phyloP scores from a whole-genome alignment of 2,888 invertebrate genomes.

The Melanophora roralis region DNA sequence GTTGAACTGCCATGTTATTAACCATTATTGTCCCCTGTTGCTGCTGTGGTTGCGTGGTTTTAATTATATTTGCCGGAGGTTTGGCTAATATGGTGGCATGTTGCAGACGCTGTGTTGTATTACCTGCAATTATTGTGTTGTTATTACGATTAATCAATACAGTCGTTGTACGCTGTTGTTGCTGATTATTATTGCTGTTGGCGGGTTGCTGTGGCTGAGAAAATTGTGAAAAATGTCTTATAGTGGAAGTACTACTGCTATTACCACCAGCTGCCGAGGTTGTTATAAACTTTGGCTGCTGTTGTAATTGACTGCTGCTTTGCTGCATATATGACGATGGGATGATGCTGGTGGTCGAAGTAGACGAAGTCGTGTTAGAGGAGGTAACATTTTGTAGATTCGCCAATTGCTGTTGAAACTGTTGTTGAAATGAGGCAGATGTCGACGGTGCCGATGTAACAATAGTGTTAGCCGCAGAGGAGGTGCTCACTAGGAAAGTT shows the following conservation, averaged over 20 bases:
- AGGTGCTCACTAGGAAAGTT: conserved; percentile 65
- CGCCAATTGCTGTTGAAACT: conserved; percentile 66
- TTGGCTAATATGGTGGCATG: conserved; percentile 64
- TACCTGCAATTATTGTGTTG: conserved; percentile 64
- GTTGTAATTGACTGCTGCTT: conserved; percentile 48
- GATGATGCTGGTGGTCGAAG: conserved; percentile 44
- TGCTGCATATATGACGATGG: conserved; percentile 53
- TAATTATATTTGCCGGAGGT: conserved; percentile 61
- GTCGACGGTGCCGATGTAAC: conserved; percentile 40
- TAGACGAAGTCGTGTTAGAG: conserved; percentile 56
- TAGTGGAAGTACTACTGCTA: conserved; percentile 60
- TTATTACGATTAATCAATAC: conserved; percentile 65
- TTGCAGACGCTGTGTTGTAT: conserved; percentile 63
- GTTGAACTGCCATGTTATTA: conserved; percentile 55
- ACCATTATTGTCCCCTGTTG: conserved; percentile 54
- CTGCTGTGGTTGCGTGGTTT: conserved; percentile 52
- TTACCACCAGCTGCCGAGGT: conserved; percentile 53
- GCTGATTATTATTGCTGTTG: conserved; percentile 46
- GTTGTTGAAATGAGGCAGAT: conserved; percentile 66
- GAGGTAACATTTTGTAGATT: conserved; percentile 36
- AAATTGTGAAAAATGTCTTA: conserved; percentile 72
- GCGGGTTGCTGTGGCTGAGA: conserved; percentile 62
- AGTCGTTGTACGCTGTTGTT: conserved; percentile 61
- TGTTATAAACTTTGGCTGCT: conserved; percentile 60
- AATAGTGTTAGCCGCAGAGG: conserved; percentile 62